Evolutionary conservation across 1,140 invertebrate genomes (phyloP), one percentile per base, ranked within the genome.

Genomic region (Neuroterus valhalla): DNA sequence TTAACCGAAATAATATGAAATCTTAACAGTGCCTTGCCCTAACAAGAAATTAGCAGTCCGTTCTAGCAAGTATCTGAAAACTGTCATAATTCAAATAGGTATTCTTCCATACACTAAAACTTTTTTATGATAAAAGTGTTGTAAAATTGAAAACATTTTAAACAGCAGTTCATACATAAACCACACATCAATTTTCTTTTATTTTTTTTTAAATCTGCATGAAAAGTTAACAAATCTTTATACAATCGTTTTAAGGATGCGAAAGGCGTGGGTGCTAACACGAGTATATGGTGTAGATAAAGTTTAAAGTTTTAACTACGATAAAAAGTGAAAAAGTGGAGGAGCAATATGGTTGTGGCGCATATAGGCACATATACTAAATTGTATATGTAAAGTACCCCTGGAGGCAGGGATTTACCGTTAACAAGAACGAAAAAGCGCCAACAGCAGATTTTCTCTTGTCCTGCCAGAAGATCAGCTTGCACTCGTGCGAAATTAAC

Each of bases 401-500:
- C 31, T 62, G 31, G 31, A 62, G n/a, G 15, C 21, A 55, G 52
- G 31, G 31, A 38, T 62, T 62, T 38, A 62, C n/a, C 26, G 55
- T 62, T 62, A 62, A 62, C 26, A 23, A 62, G 55, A 62, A 62
- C 21, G 26, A 62, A 26, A 62, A 62, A 62, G 23, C 12, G 23
- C 23, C 23, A 48, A n/a, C 15, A 31, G 6, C 23, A 2, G 12
- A 14, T n/a, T 23, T 62, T 55, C 10, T 62, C 52, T 62, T 6
- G 23, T 26, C 31, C 67, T n/a, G 52, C 23, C 21, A 66, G 31
- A 62, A 62, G 55, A 62, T 62, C 69, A 71, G 74, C 67, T 45
- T 73, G 14, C 66, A 38, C 68, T 62, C 45, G 71, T 68, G 70
- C 48, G 69, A 80, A 81, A 83, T 76, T 66, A 73, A 74, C 72